Percentiles rank a stretch among this genome's conserved stretches.
phyloP scores from a whole-genome alignment of 1,140 invertebrate species.

The Oryzaephilus surinamensis region DNA sequence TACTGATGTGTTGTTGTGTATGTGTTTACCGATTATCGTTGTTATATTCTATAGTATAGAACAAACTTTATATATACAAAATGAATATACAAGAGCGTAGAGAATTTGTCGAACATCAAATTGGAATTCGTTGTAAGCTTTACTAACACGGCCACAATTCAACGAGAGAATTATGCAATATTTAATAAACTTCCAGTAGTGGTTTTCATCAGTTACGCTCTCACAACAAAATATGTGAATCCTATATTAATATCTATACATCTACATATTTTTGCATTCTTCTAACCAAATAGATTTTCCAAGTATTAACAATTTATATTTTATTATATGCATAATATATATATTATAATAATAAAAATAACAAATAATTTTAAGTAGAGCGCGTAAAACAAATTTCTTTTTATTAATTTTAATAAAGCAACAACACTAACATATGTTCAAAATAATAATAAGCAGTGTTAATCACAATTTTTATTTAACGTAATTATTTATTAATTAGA shows the following conservation, averaged over 20 bases:
- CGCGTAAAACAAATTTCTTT: no score
- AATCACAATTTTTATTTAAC: no score
- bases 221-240: no score
- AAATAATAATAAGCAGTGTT: no score
- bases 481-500: no score
- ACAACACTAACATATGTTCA: no score
- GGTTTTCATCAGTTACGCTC: constrained; percentile 7
- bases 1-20: no score
- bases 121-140: constrained; percentile 11
- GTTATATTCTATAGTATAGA: constrained; percentile 2
- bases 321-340: background rate
- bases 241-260: no score
- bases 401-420: no score
- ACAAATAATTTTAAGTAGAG: no score
- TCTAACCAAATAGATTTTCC: background rate
- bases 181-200: constrained; percentile 9
- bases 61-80: background rate
- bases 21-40: constrained; percentile 8
- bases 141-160: constrained; percentile 10
- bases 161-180: constrained; percentile 13
- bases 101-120: constrained; percentile 13
- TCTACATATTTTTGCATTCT: no score
- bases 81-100: constrained; percentile 8
- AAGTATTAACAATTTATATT: background rate
- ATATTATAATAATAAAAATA: background rate